These are phyloP conservation scores for Dascillus cervinus DNA, from an alignment of 2,888 invertebrate species.

Conservation along the genomic window DNA sequence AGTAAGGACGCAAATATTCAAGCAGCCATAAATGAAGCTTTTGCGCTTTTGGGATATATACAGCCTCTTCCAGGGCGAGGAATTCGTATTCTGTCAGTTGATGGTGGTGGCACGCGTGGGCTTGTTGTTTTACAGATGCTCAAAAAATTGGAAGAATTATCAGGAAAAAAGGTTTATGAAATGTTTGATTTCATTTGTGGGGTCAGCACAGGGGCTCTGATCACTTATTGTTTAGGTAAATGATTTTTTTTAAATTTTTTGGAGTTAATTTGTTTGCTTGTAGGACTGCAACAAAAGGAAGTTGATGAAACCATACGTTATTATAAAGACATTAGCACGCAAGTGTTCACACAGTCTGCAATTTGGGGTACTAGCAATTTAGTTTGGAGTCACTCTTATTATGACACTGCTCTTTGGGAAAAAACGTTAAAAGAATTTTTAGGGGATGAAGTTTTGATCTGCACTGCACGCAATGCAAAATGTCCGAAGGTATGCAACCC, in stretches of 20 bases:
- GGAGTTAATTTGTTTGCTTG: slow-evolving; percentile 8
- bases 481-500: slow-evolving; percentile 47
- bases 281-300: slow-evolving; percentile 50
- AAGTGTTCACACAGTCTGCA: slow-evolving; percentile 59
- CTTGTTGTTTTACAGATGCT: slow-evolving; percentile 77
- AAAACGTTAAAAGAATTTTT: slow-evolving; percentile 60
- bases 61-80: slow-evolving; percentile 64
- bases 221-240: slow-evolving; percentile 64
- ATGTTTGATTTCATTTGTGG: slow-evolving; percentile 84
- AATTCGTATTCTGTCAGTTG: slow-evolving; percentile 74
- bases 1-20: slow-evolving; percentile 34
- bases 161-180: slow-evolving; percentile 60
- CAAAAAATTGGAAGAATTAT: slow-evolving; percentile 64
- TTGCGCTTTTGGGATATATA: slow-evolving; percentile 64
- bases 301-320: slow-evolving; percentile 53
- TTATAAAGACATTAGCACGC: slow-evolving; percentile 53
- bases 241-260: slow-evolving; percentile 5
- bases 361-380: slow-evolving; percentile 65
- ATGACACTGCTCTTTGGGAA: slow-evolving; percentile 81
- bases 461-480: slow-evolving; percentile 46
- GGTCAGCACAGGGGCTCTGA: slow-evolving; percentile 77
- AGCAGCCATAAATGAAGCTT: slow-evolving; percentile 44
- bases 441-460: slow-evolving; percentile 54
- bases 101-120: slow-evolving; percentile 89
- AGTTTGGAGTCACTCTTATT: slow-evolving; percentile 82